A percentile compares a stretch with the other conserved stretches of the same genome.
phyloP scores from a whole-genome alignment of 2,888 invertebrate species.

The Polymixis flavicincta region DNA sequence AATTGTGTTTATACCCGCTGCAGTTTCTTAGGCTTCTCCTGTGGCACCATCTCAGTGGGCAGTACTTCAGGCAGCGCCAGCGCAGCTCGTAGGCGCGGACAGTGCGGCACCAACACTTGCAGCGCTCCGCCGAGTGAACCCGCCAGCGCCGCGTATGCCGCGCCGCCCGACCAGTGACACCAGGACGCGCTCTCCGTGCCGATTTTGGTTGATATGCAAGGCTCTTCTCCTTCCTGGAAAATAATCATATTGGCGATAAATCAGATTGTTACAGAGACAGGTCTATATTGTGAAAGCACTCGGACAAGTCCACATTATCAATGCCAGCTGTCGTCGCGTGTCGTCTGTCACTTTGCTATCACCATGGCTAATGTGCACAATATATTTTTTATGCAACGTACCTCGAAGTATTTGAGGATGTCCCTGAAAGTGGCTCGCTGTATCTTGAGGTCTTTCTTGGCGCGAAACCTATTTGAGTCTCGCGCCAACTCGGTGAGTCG shows the following conservation, averaged over 20 bases:
- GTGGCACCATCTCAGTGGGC: conserved; percentile 75
- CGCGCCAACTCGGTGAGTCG: conserved; percentile 95
- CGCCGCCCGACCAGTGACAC: conserved; percentile 94
- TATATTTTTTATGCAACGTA: conserved; percentile 75
- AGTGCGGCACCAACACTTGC: conserved; percentile 94
- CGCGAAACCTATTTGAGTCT: conserved; percentile 97
- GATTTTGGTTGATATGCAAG: conserved; percentile 89
- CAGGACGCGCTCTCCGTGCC: conserved; percentile 93
- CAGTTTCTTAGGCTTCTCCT: conserved; percentile 92
- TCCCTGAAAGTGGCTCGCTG: conserved; percentile 99
- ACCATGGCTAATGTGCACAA: background rate
- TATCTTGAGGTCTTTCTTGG: conserved; percentile 97
- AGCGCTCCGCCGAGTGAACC: conserved; percentile 92
- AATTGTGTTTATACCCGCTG: conserved; percentile 90
- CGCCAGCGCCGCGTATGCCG: conserved; percentile 90
- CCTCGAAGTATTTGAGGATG: conserved; percentile 97
- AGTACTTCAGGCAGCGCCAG: conserved; percentile 92
- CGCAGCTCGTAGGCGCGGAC: conserved; percentile 88
- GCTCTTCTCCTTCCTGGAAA: conserved; percentile 6
- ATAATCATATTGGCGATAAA: background rate
- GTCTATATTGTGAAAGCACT: background rate
- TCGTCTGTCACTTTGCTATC: too few relatives aligned
- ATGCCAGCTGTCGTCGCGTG: fast-evolving
- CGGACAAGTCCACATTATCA: background rate
- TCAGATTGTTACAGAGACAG: background rate